A percentile compares a stretch with the other conserved stretches of the same genome.
phyloP scores from a whole-genome alignment of 2,113 vertebrate species.

The Poecilia latipinna region DNA sequence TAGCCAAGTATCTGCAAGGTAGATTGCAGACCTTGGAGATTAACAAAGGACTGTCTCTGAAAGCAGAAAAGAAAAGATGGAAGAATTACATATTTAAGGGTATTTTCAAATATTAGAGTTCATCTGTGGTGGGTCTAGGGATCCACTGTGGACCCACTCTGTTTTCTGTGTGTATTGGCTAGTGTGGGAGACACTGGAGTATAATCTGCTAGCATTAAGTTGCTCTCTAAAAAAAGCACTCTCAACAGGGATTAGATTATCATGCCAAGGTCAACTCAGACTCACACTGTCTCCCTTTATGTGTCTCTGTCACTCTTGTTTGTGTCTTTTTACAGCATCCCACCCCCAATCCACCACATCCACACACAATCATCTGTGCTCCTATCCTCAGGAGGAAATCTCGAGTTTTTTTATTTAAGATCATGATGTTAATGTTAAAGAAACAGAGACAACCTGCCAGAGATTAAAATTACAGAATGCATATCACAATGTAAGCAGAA shows the following conservation, averaged over 20 bases:
- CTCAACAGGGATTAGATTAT: conserved; percentile 85
- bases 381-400: conserved; percentile 2
- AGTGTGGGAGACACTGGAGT: conserved; percentile 75
- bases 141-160: conserved; percentile 40
- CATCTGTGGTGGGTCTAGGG: conserved; percentile 25
- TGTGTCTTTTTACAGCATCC: conserved; percentile 38
- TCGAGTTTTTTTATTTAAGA: not conserved
- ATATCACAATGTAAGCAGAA: not conserved
- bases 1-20: not conserved
- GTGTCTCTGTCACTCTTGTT: conserved; percentile 49
- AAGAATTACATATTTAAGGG: conserved; percentile 7
- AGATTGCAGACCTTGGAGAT: conserved; percentile 12
- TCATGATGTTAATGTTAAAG: conserved; percentile 7
- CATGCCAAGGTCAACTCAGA: conserved; percentile 80
- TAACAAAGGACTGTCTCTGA: not conserved
- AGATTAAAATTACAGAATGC: conserved; percentile 30
- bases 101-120: conserved; percentile 8
- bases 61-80: conserved; percentile 11
- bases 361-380: not conserved
- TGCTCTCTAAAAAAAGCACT: conserved; percentile 86
- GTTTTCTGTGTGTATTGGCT: conserved; percentile 72
- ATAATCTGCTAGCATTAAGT: conserved; percentile 85
- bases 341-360: not conserved
- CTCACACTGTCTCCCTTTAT: conserved; percentile 64
- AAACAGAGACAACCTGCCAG: conserved; percentile 7